Conservation (phyloP, 2,888 invertebrate genomes). For the Acholoe squamosa region DNA sequence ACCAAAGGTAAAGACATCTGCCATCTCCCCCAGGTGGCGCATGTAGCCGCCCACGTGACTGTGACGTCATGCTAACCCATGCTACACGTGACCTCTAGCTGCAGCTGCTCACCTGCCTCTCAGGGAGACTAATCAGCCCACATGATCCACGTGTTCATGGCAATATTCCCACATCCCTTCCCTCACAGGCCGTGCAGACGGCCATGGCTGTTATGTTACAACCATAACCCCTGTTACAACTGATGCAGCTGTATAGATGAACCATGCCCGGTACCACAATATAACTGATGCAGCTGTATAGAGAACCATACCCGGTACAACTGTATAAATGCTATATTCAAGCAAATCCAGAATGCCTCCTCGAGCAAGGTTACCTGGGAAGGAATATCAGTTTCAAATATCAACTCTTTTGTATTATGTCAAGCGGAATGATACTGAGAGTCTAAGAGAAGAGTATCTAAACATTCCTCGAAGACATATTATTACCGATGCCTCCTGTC, state of each 20-base stretch:
- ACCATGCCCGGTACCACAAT: no score
- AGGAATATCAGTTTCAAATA: background rate
- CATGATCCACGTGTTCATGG: background rate
- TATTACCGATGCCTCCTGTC: background rate
- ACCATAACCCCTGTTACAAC: background rate
- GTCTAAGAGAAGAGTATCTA: background rate
- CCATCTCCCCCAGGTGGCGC: background rate
- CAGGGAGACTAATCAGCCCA: conserved; percentile 13
- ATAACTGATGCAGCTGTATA: background rate
- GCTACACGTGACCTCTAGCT: background rate
- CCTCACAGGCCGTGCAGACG: no score
- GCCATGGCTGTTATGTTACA: no score
- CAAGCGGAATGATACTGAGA: background rate
- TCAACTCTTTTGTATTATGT: background rate
- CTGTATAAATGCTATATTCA: background rate
- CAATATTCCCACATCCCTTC: background rate
- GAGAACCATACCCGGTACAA: no score
- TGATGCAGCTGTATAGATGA: no score
- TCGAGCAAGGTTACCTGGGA: background rate
- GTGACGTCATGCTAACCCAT: background rate
- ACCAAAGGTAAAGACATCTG: background rate
- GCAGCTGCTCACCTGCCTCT: conserved; percentile 41
- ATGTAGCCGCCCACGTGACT: background rate
- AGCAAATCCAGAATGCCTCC: background rate
- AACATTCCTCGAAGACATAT: background rate